Evolutionary conservation across 2,113 vertebrate species (phyloP).

Genomic region (Melanocharis versteri): DNA sequence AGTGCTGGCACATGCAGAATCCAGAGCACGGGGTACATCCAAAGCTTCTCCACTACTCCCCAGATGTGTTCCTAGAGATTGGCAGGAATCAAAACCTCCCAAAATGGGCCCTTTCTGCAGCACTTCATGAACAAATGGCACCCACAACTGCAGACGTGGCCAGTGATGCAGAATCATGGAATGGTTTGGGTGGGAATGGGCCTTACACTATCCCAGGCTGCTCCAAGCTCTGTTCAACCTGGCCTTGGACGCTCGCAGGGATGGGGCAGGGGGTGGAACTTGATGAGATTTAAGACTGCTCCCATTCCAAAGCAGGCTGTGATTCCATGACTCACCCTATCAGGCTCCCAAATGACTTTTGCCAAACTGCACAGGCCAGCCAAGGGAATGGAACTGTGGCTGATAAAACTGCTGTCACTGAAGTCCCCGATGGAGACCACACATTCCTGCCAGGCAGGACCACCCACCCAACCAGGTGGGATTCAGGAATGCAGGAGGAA

Average conservation of each 20-base stretch:
- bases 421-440: background rate
- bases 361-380: background rate
- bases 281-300: no score
- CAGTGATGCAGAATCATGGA: background rate
- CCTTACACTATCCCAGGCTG: no score
- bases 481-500: background rate
- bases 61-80: rapidly evolving
- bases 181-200: background rate
- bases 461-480: background rate
- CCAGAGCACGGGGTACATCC: background rate
- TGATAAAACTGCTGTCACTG: no score
- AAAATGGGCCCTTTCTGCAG: rapidly evolving
- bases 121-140: background rate
- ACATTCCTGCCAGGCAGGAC: background rate
- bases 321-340: background rate
- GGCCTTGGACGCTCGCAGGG: background rate
- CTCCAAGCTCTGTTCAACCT: background rate
- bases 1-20: background rate
- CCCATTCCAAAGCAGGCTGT: background rate
- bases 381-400: no score
- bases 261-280: no score
- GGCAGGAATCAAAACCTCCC: background rate
- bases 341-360: background rate
- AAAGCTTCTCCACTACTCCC: background rate
- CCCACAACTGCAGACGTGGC: rapidly evolving